These are phyloP conservation scores for Eurytemora carolleeae DNA, from an alignment of 1,140 invertebrate species.

Conservation along the genomic window DNA sequence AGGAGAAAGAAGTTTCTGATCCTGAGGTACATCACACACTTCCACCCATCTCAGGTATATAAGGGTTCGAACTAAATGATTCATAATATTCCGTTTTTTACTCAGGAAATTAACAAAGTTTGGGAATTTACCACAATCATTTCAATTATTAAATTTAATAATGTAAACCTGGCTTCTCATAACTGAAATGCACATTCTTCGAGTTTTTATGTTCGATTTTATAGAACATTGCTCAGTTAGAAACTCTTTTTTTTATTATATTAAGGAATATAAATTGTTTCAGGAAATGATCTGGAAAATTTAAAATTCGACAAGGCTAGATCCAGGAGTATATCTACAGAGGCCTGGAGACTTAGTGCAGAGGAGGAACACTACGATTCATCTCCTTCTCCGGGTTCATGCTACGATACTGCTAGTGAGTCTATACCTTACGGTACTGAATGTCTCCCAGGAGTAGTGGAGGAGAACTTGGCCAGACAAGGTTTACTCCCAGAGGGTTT, in stretches of 20 bases:
- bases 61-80: not conserved
- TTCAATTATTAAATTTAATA: too few relatives aligned
- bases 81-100: too few relatives aligned
- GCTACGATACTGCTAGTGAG: conserved; percentile 5
- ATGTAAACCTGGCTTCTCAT: too few relatives aligned
- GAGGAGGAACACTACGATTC: conserved; percentile 5
- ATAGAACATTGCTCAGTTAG: too few relatives aligned
- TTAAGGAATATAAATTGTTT: too few relatives aligned
- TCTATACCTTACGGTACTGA: not conserved
- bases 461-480: not conserved
- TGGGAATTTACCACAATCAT: too few relatives aligned
- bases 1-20: not conserved
- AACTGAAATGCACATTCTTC: too few relatives aligned
- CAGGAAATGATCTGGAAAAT: too few relatives aligned
- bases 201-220: too few relatives aligned
- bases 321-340: not conserved
- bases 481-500: not conserved
- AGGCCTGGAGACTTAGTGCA: not conserved
- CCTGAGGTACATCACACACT: not conserved
- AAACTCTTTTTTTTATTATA: too few relatives aligned
- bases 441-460: not conserved
- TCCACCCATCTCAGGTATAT: not conserved
- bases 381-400: not conserved
- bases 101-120: too few relatives aligned
- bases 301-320: too few relatives aligned